These are phyloP conservation scores for Pseudochirops cupreus DNA, from an alignment of 2,797 vertebrate species.

Conservation along the genomic window DNA sequence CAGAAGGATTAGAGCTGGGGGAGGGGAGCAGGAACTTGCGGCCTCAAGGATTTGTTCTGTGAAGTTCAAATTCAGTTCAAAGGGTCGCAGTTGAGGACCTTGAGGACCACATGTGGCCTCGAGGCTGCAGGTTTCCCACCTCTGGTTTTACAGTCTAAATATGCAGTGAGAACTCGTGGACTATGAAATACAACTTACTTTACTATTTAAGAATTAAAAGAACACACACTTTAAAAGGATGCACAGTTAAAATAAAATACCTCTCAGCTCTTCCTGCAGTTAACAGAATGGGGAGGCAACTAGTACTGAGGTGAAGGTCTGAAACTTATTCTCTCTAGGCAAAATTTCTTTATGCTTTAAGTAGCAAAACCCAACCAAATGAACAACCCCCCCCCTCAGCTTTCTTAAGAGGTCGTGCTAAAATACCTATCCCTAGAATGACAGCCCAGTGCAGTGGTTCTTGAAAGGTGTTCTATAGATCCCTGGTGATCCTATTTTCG, in stretches of 20 bases:
- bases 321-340: background rate
- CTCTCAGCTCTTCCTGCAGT: background rate
- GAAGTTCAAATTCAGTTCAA: too few relatives aligned
- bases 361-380: background rate
- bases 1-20: too few relatives aligned
- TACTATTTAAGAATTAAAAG: background rate
- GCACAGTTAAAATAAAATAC: background rate
- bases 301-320: background rate
- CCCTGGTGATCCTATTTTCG: background rate
- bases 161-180: background rate
- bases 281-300: background rate
- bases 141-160: background rate
- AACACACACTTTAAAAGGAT: background rate
- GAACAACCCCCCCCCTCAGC: background rate
- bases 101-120: too few relatives aligned
- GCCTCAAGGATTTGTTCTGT: too few relatives aligned
- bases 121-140: too few relatives aligned
- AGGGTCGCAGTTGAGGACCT: too few relatives aligned
- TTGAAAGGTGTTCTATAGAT: background rate
- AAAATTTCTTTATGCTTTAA: background rate
- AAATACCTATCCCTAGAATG: background rate
- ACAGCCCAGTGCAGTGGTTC: background rate
- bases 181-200: background rate
- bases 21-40: too few relatives aligned
- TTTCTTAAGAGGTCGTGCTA: background rate